phyloP scores from a whole-genome alignment of 2,888 invertebrate genomes.

The Cerastis leucographa region DNA sequence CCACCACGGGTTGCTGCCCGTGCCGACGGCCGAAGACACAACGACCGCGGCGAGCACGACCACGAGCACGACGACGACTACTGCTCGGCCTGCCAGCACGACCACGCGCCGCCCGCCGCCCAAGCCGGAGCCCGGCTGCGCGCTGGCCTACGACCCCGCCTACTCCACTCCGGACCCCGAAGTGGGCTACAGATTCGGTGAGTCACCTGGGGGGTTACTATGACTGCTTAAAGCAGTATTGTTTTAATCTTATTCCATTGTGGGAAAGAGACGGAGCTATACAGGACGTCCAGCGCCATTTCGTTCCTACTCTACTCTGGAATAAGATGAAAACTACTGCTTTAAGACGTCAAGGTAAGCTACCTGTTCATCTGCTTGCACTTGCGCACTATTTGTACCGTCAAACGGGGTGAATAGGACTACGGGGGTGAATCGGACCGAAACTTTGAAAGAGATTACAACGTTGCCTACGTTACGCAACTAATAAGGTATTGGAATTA shows the following conservation, averaged over 20 bases:
- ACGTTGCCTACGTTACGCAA: too few species aligned
- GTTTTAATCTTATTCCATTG: too few species aligned
- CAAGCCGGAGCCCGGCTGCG: conserved; percentile 86
- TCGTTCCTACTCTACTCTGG: too few species aligned
- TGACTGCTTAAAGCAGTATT: too few species aligned
- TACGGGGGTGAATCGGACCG: too few species aligned
- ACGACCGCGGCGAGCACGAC: conserved; percentile 53
- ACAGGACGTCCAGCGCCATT: too few species aligned
- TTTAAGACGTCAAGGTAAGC: conserved; percentile 67
- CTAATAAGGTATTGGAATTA: too few species aligned
- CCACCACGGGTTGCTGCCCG: conserved; percentile 39
- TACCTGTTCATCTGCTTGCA: background rate
- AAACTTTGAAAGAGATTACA: too few species aligned
- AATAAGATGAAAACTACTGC: too few species aligned
- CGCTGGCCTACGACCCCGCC: conserved; percentile 87
- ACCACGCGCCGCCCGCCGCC: conserved; percentile 80
- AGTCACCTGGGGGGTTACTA: background rate
- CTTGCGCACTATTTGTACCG: background rate
- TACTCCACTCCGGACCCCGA: conserved; percentile 88
- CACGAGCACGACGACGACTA: conserved; percentile 26
- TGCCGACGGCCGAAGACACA: conserved; percentile 54
- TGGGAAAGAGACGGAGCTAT: too few species aligned
- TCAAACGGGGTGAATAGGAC: too few species aligned
- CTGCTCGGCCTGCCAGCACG: conserved; percentile 62
- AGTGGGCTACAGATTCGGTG: conserved; percentile 91